phyloP scores from a whole-genome alignment of 1,140 invertebrate genomes.

The Drosophila albomicans region DNA sequence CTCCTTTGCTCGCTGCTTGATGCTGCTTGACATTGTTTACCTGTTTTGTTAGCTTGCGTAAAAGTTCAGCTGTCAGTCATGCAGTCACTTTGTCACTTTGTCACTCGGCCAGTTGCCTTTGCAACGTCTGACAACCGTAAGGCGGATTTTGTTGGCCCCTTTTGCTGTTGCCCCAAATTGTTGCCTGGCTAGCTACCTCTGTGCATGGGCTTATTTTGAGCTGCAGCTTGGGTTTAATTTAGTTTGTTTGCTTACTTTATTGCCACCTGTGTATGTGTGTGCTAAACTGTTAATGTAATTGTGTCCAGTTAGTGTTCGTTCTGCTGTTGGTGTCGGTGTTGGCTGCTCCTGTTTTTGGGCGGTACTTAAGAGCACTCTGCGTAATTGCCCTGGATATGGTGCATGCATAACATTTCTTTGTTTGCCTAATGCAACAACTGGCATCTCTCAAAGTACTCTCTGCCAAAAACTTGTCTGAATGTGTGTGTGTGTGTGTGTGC shows the following conservation, averaged over 20 bases:
- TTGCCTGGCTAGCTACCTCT: slow-evolving; percentile 1
- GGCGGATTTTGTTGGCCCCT: neutral
- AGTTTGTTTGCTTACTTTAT: slow-evolving; percentile 65
- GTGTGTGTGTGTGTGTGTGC: neutral
- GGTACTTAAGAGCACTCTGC: slow-evolving; percentile 71
- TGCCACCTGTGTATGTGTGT: slow-evolving; percentile 30
- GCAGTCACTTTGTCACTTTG: slow-evolving; percentile 54
- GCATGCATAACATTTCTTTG: slow-evolving; percentile 73
- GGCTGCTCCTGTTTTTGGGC: slow-evolving; percentile 31
- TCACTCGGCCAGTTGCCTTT: slow-evolving; percentile 32
- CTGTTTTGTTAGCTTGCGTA: slow-evolving; percentile 37
- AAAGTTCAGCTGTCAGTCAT: slow-evolving; percentile 61
- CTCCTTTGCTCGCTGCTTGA: slow-evolving; percentile 12
- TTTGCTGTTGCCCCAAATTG: slow-evolving; percentile 4
- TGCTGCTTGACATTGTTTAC: slow-evolving; percentile 54
- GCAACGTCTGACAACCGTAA: slow-evolving; percentile 14
- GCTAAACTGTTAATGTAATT: slow-evolving; percentile 77
- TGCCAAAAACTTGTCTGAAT: neutral
- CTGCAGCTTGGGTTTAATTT: slow-evolving; percentile 65
- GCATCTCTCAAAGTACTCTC: slow-evolving; percentile 14
- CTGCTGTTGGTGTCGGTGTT: slow-evolving; percentile 13
- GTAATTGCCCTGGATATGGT: slow-evolving; percentile 69
- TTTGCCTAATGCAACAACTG: slow-evolving; percentile 21
- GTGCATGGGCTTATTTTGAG: neutral
- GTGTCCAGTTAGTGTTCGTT: slow-evolving; percentile 55